These are phyloP conservation scores for Drosophila jambulina DNA, from an alignment of 1,140 invertebrate species.

Conservation along the genomic window DNA sequence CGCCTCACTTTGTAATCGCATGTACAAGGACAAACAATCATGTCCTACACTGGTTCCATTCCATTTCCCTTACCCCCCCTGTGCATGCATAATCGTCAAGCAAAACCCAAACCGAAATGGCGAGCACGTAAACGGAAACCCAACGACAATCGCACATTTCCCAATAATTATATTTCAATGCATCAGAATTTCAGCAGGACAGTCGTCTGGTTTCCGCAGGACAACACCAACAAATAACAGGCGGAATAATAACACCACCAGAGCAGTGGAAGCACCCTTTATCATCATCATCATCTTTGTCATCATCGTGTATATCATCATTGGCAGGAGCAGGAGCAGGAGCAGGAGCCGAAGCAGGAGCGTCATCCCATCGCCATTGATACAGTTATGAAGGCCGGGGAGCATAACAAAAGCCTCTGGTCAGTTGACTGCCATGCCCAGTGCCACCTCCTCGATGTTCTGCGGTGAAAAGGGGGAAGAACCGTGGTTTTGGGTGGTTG, in stretches of 20 bases:
- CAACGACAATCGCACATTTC: constrained; percentile 82
- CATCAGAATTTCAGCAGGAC: constrained; percentile 79
- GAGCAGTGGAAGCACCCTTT: constrained; percentile 26
- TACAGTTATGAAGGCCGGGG: constrained; percentile 59
- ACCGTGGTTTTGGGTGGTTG: not conserved
- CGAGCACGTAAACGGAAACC: constrained; percentile 76
- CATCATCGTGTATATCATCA: constrained; percentile 25
- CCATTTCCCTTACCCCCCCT: not conserved
- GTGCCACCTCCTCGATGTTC: constrained; percentile 9
- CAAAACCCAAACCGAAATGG: constrained; percentile 34
- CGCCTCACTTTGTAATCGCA: constrained; percentile 8
- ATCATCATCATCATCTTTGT: constrained; percentile 46
- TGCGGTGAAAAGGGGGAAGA: constrained; percentile 22
- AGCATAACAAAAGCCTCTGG: constrained; percentile 55
- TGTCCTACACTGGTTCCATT: constrained; percentile 18
- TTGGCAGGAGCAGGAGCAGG: constrained; percentile 16
- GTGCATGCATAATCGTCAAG: constrained; percentile 41
- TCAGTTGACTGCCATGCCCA: constrained; percentile 30
- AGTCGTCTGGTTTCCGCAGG: constrained; percentile 75
- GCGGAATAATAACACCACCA: constrained; percentile 31
- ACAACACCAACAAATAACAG: constrained; percentile 44
- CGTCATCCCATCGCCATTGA: constrained; percentile 46
- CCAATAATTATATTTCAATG: constrained; percentile 84
- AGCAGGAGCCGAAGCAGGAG: constrained; percentile 16
- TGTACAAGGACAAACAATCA: constrained; percentile 36